Evolutionary conservation across 2,888 invertebrate genomes (phyloP), one percentile per base, ranked within the genome.

Genomic region (Tanypteryx hageni): DNA sequence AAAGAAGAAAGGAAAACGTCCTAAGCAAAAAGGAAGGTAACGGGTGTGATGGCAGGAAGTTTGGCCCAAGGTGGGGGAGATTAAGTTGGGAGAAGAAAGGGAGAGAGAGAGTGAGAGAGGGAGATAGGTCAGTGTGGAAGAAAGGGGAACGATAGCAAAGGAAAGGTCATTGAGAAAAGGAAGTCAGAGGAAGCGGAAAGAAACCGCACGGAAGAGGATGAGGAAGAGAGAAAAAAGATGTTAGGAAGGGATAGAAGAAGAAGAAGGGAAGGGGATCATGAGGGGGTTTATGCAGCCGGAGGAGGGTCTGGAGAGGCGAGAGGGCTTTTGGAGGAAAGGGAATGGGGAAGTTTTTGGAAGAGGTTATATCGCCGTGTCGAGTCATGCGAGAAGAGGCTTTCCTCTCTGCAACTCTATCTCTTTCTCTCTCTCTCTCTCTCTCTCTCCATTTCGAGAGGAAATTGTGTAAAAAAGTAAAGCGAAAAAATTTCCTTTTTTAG

Each of bases 351-450:
- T 44, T 44, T 44, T 44, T 44, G 68, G 68, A 68, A n/a, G 68
- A 68, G 22, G 22, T 76, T 76, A 76, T 76, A 76, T 76, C 76
- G 76, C 9, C 76, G 76, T 76, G 76, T 76, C 76, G 22, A 76
- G 7, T 76, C 76, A 76, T 76, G 76, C 76, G 27, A 76, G 76
- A 4, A 27, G 76, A 76, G 2, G 76, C 76, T 76, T 76, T 76
- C 76, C 76, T 76, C n/a, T n/a, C n/a, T n/a, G n/a, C n/a, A n/a
- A n/a, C n/a, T n/a, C 68, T n/a, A 0, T 9, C 68, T 68, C 68
- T n/a, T 18, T 68, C 68, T 22, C 76, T 76, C 3, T 44, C 5
- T 5, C 44, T 44, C 44, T 44, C 44, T 44, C 68, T n/a, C 11
- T 9, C 68, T 68, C 68, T n/a, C 22, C 44, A 44, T 44, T 68